Evolutionary conservation across 2,797 vertebrate genomes (phyloP).

Genomic region (Acrossocheilus wenchowensis): DNA sequence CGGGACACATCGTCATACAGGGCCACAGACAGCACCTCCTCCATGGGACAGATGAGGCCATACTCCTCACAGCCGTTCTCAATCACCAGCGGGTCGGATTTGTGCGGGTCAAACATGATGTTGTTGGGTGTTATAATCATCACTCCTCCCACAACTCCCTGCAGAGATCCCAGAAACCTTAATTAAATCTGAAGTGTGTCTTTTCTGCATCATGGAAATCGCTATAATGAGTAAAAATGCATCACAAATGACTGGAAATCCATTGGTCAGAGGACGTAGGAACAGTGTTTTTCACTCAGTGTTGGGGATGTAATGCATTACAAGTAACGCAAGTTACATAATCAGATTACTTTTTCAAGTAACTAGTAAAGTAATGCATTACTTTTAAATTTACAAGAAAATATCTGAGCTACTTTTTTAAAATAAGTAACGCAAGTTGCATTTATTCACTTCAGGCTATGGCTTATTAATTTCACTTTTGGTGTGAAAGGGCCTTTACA

Average conservation of each 20-base stretch:
- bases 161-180: background rate
- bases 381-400: too few relatives aligned
- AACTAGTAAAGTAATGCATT: too few relatives aligned
- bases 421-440: too few relatives aligned
- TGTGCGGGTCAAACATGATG: conserved; percentile 99
- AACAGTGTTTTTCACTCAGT: background rate
- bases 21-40: conserved; percentile 95
- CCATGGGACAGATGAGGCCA: conserved; percentile 97
- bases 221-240: background rate
- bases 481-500: too few relatives aligned
- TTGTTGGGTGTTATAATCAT: conserved; percentile 99
- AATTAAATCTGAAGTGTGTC: background rate
- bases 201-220: background rate
- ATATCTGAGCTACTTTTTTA: too few relatives aligned
- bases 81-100: conserved; percentile 96
- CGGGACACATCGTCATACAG: conserved; percentile 96
- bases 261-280: too few relatives aligned
- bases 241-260: background rate
- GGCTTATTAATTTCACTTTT: too few relatives aligned
- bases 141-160: conserved; percentile 98
- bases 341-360: too few relatives aligned
- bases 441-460: too few relatives aligned
- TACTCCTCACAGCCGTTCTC: conserved; percentile 98
- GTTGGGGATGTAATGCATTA: too few relatives aligned
- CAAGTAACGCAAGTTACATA: too few relatives aligned